Conservation (phyloP, 1,140 invertebrate species). For the Bombus fervidus region DNA sequence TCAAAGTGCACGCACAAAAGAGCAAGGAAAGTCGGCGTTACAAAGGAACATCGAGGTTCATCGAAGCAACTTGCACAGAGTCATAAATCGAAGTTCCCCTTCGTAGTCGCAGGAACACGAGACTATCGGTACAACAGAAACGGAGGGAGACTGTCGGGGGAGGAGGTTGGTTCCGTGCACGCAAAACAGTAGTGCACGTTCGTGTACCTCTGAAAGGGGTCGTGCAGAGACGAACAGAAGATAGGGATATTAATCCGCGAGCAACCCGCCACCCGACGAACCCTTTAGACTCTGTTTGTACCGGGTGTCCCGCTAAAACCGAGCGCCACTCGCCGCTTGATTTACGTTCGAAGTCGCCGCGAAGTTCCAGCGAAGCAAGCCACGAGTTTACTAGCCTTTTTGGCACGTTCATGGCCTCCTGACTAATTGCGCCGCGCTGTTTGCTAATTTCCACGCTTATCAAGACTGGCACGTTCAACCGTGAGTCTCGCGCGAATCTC, state of each 20-base stretch:
- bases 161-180: constrained; percentile 11
- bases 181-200: constrained; percentile 26
- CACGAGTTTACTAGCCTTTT: constrained; percentile 72
- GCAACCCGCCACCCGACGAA: constrained; percentile 58
- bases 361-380: constrained; percentile 60
- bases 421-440: constrained; percentile 63
- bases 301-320: constrained; percentile 69
- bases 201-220: constrained; percentile 43
- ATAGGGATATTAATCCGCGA: constrained; percentile 75
- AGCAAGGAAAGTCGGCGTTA: not conserved
- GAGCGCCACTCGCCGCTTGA: constrained; percentile 61
- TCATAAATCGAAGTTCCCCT: constrained; percentile 56
- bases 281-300: constrained; percentile 53
- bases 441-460: constrained; percentile 65
- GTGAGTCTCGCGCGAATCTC: constrained; percentile 2
- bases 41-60: constrained; percentile 19
- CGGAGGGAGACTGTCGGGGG: not conserved
- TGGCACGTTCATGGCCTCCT: constrained; percentile 65
- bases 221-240: constrained; percentile 60
- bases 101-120: constrained; percentile 44
- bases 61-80: constrained; percentile 52
- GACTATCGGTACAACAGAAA: not conserved
- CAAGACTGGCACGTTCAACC: constrained; percentile 64
- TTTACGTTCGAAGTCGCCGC: constrained; percentile 72
- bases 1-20: not conserved